These are phyloP conservation scores for Drepana arcuata DNA, from an alignment of 1,140 invertebrate genomes.

Conservation along the genomic window DNA sequence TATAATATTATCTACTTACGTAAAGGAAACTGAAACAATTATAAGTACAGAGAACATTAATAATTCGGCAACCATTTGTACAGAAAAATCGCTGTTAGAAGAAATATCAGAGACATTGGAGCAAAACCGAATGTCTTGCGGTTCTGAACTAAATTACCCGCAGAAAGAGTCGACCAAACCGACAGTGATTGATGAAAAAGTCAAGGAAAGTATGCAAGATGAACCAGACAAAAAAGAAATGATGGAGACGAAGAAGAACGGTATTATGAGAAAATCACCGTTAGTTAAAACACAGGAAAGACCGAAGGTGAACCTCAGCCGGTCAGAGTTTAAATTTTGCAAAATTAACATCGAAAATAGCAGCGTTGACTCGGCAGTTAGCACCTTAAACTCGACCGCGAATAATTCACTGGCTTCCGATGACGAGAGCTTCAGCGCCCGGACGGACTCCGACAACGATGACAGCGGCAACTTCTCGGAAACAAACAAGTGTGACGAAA, in stretches of 20 bases:
- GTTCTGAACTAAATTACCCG: constrained; percentile 30
- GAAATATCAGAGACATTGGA: constrained; percentile 80
- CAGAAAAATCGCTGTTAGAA: constrained; percentile 78
- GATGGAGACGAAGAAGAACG: constrained; percentile 71
- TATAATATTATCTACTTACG: constrained; percentile 70
- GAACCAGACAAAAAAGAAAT: constrained; percentile 58
- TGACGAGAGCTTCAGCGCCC: constrained; percentile 66
- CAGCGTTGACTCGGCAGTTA: constrained; percentile 58
- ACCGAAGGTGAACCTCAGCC: constrained; percentile 73
- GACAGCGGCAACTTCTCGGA: constrained; percentile 68
- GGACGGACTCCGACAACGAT: constrained; percentile 67
- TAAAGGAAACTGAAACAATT: constrained; percentile 67
- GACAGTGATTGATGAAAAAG: constrained; percentile 54
- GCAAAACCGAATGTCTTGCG: constrained; percentile 60
- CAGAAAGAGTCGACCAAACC: constrained; percentile 45
- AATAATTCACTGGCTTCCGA: constrained; percentile 66
- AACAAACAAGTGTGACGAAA: constrained; percentile 62
- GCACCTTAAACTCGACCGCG: constrained; percentile 55
- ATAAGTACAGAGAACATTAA: constrained; percentile 46
- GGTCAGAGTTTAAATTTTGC: constrained; percentile 73
- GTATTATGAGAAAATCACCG: constrained; percentile 71
- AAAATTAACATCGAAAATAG: constrained; percentile 69
- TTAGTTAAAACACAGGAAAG: constrained; percentile 74
- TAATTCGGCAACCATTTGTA: constrained; percentile 51
- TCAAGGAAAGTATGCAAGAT: constrained; percentile 62